Base-by-base conservation (phyloP, 92 coral and sea anemone genomes). In the Bergia sp. region DNA sequence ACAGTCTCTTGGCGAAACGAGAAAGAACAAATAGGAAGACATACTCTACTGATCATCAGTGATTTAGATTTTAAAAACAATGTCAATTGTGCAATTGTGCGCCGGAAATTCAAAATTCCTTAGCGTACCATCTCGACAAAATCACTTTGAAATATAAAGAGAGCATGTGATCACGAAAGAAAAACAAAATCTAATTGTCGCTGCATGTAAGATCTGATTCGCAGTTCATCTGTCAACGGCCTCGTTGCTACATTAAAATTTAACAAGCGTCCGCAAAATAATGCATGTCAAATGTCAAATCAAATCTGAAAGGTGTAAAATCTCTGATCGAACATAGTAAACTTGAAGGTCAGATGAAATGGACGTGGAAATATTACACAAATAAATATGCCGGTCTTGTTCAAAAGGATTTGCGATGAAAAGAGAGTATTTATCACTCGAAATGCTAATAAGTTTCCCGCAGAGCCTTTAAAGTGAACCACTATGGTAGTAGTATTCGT, bases 91-190 rank as follows among this genome's bases (percentile, higher is more conserved):
- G 29, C 42, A 79, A 36, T 71, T 47, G 79, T 69, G 64, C 67
- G 36, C 65, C 87, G 87, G 87, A 84, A 84, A 84, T 84, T 84
- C 79, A 69, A 69, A 84, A 72, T 84, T 84, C 87, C 79, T 45
- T 13, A 21, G 21, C 77, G 79, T 41, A 45, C 53, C 36, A 38
- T 6, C 47, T 7, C 36, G 44, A 45, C 66, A 36, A 69, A 5
- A 71, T 37, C 16, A 50, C 36, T 43, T 11, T 16, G 45, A 37
- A 29, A 43, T 43, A 13, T 50, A 13, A 45, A 73, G 69, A 84
- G 20, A 84, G 40, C 78, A 50, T 82, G 75, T 82, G 44, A 44
- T 69, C 77, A 12, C 4, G 40, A 45, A 73, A 64, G 47, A 71
- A 43, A 82, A 72, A 45, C 37, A 41, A 50, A 69, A 71, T 67